Conservation (phyloP, 1,140 invertebrate species). For the Nixonia krombeini region DNA sequence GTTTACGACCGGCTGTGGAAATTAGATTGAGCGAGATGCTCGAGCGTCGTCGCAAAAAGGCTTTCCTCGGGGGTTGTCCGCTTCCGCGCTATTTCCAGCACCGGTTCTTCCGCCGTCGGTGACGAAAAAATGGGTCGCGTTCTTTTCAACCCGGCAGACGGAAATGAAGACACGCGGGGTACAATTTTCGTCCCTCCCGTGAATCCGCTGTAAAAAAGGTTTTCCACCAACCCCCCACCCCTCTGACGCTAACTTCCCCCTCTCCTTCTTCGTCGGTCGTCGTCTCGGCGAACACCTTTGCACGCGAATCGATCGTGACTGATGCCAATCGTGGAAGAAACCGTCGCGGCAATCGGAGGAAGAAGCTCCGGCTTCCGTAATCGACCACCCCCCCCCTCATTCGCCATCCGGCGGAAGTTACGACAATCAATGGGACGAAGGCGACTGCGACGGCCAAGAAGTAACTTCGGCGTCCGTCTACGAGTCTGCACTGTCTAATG, state of each 20-base stretch:
- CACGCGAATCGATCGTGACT: conserved; percentile 9
- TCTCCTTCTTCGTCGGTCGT: neutral
- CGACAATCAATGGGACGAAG: conserved; percentile 4
- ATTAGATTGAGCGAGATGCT: too few relatives aligned
- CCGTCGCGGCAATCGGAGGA: neutral
- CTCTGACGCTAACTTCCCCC: neutral
- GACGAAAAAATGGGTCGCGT: too few relatives aligned
- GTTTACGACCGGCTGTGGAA: too few relatives aligned
- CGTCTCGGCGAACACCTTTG: neutral
- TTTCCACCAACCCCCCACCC: neutral
- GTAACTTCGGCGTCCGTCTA: neutral
- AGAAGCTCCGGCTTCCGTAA: conserved; percentile 2
- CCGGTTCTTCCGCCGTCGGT: too few relatives aligned
- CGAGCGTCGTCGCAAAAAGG: too few relatives aligned
- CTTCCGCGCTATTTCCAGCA: conserved; percentile 10
- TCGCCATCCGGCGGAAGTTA: neutral
- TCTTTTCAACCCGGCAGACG: conserved; percentile 29
- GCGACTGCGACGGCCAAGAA: neutral
- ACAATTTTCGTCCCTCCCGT: conserved; percentile 23
- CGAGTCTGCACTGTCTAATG: neutral
- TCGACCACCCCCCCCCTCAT: neutral
- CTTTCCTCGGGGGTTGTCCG: too few relatives aligned
- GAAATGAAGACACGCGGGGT: conserved; percentile 31
- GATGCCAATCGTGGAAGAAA: conserved; percentile 6
- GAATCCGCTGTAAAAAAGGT: too few relatives aligned